Evolutionary conservation across 1,140 invertebrate genomes (phyloP).

Genomic region (Mactra quadrangularis): DNA sequence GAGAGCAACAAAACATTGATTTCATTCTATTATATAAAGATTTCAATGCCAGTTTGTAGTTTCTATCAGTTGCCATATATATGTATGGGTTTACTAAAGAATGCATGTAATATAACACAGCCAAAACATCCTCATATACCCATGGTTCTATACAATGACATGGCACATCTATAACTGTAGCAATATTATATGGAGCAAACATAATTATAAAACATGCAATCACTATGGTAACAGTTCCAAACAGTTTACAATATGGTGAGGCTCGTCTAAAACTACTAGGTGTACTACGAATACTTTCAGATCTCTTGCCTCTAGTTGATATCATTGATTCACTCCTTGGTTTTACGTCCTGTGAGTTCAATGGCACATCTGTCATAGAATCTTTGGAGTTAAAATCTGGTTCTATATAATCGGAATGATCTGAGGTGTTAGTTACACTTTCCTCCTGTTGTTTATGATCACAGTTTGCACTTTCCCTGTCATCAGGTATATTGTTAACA

Average conservation of each 20-base stretch:
- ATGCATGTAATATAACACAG: constrained; percentile 68
- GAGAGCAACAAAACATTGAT: constrained; percentile 13
- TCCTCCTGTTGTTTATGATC: too few relatives aligned
- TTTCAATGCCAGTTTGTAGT: constrained; percentile 63
- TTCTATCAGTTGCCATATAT: constrained; percentile 69
- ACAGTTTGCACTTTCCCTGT: too few relatives aligned
- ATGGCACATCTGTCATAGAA: too few relatives aligned
- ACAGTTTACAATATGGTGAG: constrained; percentile 55
- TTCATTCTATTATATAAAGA: constrained; percentile 32
- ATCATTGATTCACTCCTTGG: neutral
- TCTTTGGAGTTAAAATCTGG: too few relatives aligned
- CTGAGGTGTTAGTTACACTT: too few relatives aligned
- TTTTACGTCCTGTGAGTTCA: neutral
- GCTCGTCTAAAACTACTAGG: neutral
- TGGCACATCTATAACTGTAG: constrained; percentile 61
- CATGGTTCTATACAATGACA: constrained; percentile 65
- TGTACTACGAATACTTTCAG: constrained; percentile 27
- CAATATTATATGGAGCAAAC: constrained; percentile 70
- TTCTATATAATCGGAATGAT: too few relatives aligned
- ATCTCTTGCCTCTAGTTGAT: neutral
- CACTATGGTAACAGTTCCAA: constrained; percentile 67
- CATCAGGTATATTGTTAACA: too few relatives aligned
- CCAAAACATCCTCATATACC: constrained; percentile 69
- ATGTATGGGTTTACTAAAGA: constrained; percentile 71
- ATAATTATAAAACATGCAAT: constrained; percentile 67